phyloP scores from a whole-genome alignment of 2,797 vertebrate species.

The Anomalospiza imberbis region DNA sequence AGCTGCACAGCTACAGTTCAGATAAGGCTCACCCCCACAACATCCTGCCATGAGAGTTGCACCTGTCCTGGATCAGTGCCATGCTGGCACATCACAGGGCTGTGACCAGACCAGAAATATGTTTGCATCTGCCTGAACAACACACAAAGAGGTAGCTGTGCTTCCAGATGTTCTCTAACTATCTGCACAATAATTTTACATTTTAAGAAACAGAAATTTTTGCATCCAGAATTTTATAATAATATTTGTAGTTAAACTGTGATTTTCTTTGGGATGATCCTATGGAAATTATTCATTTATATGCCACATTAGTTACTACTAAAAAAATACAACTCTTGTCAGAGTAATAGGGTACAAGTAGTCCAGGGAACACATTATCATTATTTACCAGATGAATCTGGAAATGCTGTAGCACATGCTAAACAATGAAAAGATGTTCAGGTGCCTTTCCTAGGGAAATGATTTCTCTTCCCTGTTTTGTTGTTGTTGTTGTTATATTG shows the following conservation, averaged over 20 bases:
- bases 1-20: background rate
- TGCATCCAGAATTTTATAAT: background rate
- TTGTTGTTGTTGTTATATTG: background rate
- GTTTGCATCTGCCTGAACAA: background rate
- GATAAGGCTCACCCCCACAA: background rate
- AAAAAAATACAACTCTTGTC: background rate
- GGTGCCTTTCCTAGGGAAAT: slow-evolving; percentile 24
- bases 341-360: background rate
- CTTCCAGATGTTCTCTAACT: background rate
- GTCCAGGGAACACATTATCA: background rate
- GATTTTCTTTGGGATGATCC: background rate
- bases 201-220: background rate
- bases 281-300: background rate
- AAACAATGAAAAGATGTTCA: background rate
- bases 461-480: background rate
- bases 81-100: background rate
- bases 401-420: background rate
- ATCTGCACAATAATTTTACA: background rate
- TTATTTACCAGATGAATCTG: slow-evolving; percentile 9
- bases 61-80: background rate
- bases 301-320: background rate
- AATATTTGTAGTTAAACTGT: background rate
- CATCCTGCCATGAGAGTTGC: background rate
- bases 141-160: background rate
- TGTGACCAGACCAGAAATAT: background rate